These are phyloP conservation scores for Characodon lateralis DNA, from an alignment of 2,797 vertebrate species.

Conservation along the genomic window DNA sequence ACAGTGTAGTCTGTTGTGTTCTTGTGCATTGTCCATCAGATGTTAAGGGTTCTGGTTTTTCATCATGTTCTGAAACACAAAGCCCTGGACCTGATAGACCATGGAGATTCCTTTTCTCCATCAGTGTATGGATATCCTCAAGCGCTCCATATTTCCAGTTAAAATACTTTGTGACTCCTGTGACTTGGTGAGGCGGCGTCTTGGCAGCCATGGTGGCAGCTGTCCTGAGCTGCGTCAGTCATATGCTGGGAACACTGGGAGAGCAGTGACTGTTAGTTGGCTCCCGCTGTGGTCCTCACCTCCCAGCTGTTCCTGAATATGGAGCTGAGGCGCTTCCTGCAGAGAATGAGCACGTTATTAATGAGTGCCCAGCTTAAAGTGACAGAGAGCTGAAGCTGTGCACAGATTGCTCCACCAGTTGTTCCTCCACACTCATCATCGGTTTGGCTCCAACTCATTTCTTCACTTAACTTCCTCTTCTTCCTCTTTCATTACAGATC, in stretches of 20 bases:
- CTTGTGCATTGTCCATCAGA: background rate
- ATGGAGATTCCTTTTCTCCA: background rate
- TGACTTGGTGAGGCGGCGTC: background rate
- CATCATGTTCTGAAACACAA: background rate
- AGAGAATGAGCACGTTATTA: constrained; percentile 78
- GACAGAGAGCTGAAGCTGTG: constrained; percentile 68
- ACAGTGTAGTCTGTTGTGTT: background rate
- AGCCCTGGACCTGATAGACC: background rate
- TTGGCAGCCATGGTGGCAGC: constrained; percentile 30
- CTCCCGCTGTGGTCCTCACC: constrained; percentile 69
- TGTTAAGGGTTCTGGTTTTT: background rate
- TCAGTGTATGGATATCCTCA: background rate
- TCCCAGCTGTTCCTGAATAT: constrained; percentile 77
- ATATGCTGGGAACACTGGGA: constrained; percentile 42
- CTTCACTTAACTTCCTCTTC: constrained; percentile 37
- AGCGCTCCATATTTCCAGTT: background rate
- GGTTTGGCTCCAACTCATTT: constrained; percentile 43
- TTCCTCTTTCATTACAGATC: constrained; percentile 80
- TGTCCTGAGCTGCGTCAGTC: constrained; percentile 58
- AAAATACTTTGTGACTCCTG: background rate
- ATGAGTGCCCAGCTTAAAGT: constrained; percentile 75
- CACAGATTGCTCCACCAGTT: constrained; percentile 58
- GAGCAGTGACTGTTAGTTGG: constrained; percentile 64
- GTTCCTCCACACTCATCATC: constrained; percentile 48
- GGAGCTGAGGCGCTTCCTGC: constrained; percentile 62